Base-by-base conservation (phyloP, 2,113 vertebrate species). In the Tringa solitaria region DNA sequence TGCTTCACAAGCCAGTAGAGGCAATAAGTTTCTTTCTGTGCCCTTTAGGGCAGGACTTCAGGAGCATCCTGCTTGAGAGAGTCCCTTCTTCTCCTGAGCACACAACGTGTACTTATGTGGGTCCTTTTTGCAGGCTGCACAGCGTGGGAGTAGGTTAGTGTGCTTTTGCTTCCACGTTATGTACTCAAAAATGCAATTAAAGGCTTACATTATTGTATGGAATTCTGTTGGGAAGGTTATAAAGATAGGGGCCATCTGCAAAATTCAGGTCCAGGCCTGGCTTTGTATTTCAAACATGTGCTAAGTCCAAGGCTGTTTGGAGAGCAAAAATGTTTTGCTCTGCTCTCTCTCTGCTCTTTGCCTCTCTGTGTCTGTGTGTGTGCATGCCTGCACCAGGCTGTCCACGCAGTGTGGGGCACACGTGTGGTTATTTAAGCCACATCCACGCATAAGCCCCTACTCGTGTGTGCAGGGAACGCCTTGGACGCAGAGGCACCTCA, bases 221-320 rank as follows among this genome's bases (percentile, higher is more conserved):
- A 95, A 91, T 89, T 91, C 70, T 85, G 32, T 33, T 82, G 74
- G 41, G 84, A 92, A 91, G 67, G 24, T 93, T 89, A 37, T 87
- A 89, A 90, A 92, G 76, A 90, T 53, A 89, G 74, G 69, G 28
- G 14, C 70, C 83, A 79, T 73, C 89, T 92, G 86, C 84, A 91
- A 89, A 93, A 84, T 28, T 60, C 57, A 51, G 54, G 70, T 53
- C 61, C 41, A 80, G 70, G 46, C 35, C 51, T 60, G 64, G 72
- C 37, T 95, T 94, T 50, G 4, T 65, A 54, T 92, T 95, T 94
- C 73, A 92, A 79, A 79, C 41, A 14, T 8, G 21, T 79, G 46
- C 35, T 51, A 54, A 67, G 20, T 43, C 74, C 65, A 79, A 82
- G 23, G 32, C 30, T 87, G 41, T 69, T 82, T 17, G 30, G 26